Base-by-base conservation (phyloP, 1,140 invertebrate genomes). In the Leucophenga varia region DNA sequence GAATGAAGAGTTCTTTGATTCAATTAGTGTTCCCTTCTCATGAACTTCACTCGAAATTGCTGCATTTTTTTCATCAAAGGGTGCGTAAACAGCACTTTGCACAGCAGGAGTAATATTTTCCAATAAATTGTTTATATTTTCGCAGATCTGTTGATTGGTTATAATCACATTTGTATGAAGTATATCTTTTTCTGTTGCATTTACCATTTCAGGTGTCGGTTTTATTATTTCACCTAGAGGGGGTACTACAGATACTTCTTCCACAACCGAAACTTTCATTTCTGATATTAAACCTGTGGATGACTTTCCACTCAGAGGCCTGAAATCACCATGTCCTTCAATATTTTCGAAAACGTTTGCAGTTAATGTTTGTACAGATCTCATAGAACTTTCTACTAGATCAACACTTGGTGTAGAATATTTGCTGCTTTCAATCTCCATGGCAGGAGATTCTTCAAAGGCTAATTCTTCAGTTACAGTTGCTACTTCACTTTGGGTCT, bases 191-290 rank as follows among this genome's bases (percentile, higher is more conserved):
- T 14, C 16, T 8, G 8, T 47, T 17, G 43, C 58, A 30, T 21
- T 54, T 6, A 17, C 25, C n/a, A 43, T 19, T 25, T 51, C 35
- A 3, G 41, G 45, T n/a, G 32, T 16, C 12, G 72, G 53, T 2
- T 67, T 54, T 46, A 71, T 47, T 5, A 60, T 14, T 21, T 31
- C 37, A 7, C 73, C 77, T 10, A 81, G 50, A 40, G 74, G 72
- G 59, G 80, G 78, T 48, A 83, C 75, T 13, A 78, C 57, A 44
- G 75, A 69, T 16, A 80, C 79, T 78, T 86, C 81, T 71, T 85
- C 80, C 31, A 84, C 75, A 49, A 84, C 65, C 32, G 81, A 64
- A n/a, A 82, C 63, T 34, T 82, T 49, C 5, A 55, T 32, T n/a
- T 58, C 52, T 7, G 52, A 42, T 17, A 36, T n/a, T 36, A 36